These are phyloP conservation scores for Coenonympha arcania DNA, from an alignment of 2,888 invertebrate species.

Conservation along the genomic window DNA sequence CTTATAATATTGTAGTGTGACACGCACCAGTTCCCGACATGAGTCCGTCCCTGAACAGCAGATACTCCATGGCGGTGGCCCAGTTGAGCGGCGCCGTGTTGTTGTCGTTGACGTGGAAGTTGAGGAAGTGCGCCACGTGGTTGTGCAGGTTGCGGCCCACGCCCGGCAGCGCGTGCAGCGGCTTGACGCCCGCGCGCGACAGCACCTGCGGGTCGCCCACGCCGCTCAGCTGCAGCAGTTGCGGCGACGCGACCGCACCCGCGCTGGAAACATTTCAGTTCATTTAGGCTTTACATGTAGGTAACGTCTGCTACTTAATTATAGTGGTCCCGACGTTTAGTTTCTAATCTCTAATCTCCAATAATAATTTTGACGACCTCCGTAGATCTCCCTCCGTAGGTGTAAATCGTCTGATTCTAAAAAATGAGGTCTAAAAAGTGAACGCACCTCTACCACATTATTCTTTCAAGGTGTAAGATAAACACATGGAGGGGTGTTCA, in stretches of 20 bases:
- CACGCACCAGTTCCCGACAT: slow-evolving; percentile 89
- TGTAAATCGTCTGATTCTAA: too few species aligned
- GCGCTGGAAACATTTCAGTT: slow-evolving; percentile 52
- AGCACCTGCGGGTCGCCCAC: slow-evolving; percentile 85
- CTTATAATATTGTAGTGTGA: too few species aligned
- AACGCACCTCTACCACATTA: too few species aligned
- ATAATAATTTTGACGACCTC: too few species aligned
- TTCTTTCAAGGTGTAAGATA: too few species aligned
- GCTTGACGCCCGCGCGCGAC: slow-evolving; percentile 75
- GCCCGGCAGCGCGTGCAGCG: slow-evolving; percentile 82
- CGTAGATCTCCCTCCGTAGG: too few species aligned
- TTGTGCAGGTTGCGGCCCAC: slow-evolving; percentile 91
- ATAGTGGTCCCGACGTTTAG: too few species aligned
- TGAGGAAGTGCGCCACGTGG: slow-evolving; percentile 85
- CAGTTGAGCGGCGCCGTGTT: slow-evolving; percentile 90
- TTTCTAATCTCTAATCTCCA: too few species aligned
- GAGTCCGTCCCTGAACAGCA: slow-evolving; percentile 88
- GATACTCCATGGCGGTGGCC: slow-evolving; percentile 93
- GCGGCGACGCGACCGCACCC: slow-evolving; percentile 95
- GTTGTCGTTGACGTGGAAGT: slow-evolving; percentile 87
- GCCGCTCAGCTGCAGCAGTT: slow-evolving; percentile 92
- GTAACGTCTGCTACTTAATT: too few species aligned
- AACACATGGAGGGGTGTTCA: too few species aligned
- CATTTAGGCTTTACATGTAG: too few species aligned
- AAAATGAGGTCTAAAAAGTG: too few species aligned